A percentile compares a stretch with the other conserved stretches of the same genome.
Evolutionary conservation across 2,797 vertebrate species (phyloP).

Genomic region (Cynodonichthys magdalenae): DNA sequence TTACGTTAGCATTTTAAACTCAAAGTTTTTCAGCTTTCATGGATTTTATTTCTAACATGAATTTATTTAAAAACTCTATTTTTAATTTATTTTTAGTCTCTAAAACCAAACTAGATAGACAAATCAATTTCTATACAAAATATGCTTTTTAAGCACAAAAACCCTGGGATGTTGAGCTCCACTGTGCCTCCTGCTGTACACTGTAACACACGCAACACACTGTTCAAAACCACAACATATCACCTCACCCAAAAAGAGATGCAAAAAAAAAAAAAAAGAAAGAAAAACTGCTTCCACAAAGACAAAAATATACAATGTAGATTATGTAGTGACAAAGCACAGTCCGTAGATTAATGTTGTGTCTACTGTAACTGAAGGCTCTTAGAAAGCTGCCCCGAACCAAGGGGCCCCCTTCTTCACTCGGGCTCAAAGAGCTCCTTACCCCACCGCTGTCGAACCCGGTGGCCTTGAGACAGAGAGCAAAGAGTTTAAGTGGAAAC

Average conservation of each 20-base stretch:
- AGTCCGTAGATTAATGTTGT: conserved; percentile 1
- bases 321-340: conserved; percentile 14
- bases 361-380: conserved; percentile 50
- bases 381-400: conserved; percentile 51
- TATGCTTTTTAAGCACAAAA: background rate
- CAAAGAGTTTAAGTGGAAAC: conserved; percentile 74
- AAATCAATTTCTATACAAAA: background rate
- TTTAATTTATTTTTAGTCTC: background rate
- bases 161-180: conserved; percentile 26
- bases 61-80: background rate
- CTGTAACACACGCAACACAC: conserved; percentile 40
- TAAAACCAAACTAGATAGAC: background rate
- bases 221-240: conserved; percentile 22
- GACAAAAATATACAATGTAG: conserved; percentile 1
- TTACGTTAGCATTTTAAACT: too few relatives aligned
- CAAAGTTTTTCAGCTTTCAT: background rate
- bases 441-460: conserved; percentile 67
- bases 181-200: conserved; percentile 64
- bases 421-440: conserved; percentile 60
- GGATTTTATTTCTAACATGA: background rate
- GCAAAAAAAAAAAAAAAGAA: conserved; percentile 18
- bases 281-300: background rate
- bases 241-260: conserved; percentile 17
- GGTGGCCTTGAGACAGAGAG: conserved; percentile 71
- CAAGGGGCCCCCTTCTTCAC: conserved; percentile 56